Conservation (phyloP, 2,113 vertebrate species). For the Elanus axillaris region DNA sequence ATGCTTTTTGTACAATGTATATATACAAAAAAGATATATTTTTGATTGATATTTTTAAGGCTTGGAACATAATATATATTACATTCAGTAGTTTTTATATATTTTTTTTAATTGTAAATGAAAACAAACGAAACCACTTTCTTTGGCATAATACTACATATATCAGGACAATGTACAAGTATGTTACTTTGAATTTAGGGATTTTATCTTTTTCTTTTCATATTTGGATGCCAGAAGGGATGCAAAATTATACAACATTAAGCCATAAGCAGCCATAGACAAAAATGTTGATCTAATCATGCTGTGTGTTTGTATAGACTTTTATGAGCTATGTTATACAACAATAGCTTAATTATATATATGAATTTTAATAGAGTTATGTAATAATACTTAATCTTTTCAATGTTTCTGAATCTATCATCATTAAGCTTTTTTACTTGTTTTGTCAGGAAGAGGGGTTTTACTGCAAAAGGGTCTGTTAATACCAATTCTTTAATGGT, state of each 20-base stretch:
- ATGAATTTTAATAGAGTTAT: not conserved
- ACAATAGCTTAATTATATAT: not conserved
- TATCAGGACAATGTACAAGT: not conserved
- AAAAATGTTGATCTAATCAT: not conserved
- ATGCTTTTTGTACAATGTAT: not conserved
- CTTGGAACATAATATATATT: not conserved
- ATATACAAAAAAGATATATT: not conserved
- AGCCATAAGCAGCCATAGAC: not conserved
- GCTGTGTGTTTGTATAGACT: not conserved
- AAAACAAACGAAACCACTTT: not conserved
- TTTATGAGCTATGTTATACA: not conserved
- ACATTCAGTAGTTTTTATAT: not conserved
- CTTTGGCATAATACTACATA: not conserved
- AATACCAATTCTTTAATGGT: not conserved
- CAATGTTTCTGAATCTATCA: not conserved
- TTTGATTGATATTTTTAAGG: not conserved
- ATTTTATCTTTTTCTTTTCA: not conserved
- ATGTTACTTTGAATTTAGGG: not conserved
- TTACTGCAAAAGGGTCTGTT: not conserved
- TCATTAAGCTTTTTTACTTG: not conserved
- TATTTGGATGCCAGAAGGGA: not conserved
- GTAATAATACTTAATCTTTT: not conserved
- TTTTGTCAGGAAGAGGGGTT: not conserved
- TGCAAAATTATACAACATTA: not conserved
- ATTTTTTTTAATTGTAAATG: not conserved